Percentiles rank a stretch among this genome's conserved stretches.
These are phyloP conservation scores for Corythaixoides concolor DNA, from an alignment of 2,113 vertebrate species.

Conservation along the genomic window DNA sequence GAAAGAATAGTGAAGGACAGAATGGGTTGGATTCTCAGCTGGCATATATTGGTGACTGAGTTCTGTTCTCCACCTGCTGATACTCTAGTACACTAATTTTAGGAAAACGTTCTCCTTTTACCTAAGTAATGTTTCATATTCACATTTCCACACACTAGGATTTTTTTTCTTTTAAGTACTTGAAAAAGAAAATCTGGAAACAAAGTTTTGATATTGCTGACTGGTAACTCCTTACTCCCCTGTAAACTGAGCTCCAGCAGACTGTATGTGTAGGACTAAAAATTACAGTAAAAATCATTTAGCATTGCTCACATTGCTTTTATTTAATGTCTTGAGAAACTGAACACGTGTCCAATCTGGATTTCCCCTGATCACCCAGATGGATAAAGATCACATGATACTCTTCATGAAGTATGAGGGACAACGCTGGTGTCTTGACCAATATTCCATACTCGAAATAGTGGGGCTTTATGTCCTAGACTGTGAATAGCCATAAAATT, in stretches of 20 bases:
- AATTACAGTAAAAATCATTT: not conserved
- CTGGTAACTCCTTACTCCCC: not conserved
- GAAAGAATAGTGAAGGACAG: not conserved
- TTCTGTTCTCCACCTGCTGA: not conserved
- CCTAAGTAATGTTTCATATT: not conserved
- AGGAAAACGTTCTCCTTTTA: not conserved
- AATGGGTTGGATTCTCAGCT: not conserved
- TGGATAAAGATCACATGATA: conserved; percentile 19
- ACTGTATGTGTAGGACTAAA: not conserved
- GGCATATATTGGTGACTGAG: not conserved
- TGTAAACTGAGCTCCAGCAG: not conserved
- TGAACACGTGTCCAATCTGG: not conserved
- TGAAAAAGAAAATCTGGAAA: not conserved
- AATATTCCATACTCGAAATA: not conserved
- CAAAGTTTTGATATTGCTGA: not conserved
- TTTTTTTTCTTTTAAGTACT: not conserved
- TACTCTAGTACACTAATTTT: not conserved
- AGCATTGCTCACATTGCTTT: not conserved
- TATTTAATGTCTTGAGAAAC: not conserved
- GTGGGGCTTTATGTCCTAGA: not conserved
- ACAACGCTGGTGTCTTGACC: not conserved
- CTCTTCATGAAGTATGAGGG: conserved; percentile 32
- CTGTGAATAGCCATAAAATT: not conserved
- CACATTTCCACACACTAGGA: not conserved
- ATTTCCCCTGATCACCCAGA: conserved; percentile 18